phyloP scores from a whole-genome alignment of 2,888 invertebrate genomes.

The Eristalinus sepulchralis region DNA sequence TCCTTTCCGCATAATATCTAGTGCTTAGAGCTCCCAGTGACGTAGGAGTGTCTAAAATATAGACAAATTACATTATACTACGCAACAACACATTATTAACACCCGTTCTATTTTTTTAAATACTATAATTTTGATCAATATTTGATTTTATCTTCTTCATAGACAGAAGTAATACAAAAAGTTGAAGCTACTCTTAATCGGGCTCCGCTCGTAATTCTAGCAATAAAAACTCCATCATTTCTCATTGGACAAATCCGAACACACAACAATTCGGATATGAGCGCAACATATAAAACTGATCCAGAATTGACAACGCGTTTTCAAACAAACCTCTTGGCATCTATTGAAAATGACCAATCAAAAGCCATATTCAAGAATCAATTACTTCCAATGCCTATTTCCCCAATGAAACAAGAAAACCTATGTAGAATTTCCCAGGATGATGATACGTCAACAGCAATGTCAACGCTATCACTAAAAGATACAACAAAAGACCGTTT shows the following conservation, averaged over 20 bases:
- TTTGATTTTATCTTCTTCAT: constrained; percentile 68
- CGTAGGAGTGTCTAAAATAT: no score
- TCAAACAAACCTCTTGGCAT: constrained; percentile 76
- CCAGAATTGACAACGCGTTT: constrained; percentile 75
- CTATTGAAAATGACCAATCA: constrained; percentile 64
- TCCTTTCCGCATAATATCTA: no score
- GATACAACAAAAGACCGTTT: constrained; percentile 75
- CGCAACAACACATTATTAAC: no score
- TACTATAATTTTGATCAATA: background rate
- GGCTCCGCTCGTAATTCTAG: constrained; percentile 87
- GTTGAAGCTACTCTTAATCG: constrained; percentile 87
- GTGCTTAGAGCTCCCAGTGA: no score
- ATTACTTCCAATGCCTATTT: constrained; percentile 39
- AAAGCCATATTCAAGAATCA: constrained; percentile 45
- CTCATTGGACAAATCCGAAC: constrained; percentile 78
- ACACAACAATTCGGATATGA: constrained; percentile 69
- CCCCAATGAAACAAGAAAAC: constrained; percentile 21
- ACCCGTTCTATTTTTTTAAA: no score
- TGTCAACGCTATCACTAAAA: constrained; percentile 74
- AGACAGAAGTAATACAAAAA: constrained; percentile 88
- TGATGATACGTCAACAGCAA: constrained; percentile 12
- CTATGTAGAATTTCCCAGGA: constrained; percentile 26
- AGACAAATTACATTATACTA: no score
- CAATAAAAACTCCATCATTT: constrained; percentile 85
- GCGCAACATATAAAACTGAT: constrained; percentile 36